A percentile compares a stretch with the other conserved stretches of the same genome.
These are phyloP conservation scores for Acrobasis repandana DNA, from an alignment of 2,888 invertebrate genomes.

Conservation along the genomic window DNA sequence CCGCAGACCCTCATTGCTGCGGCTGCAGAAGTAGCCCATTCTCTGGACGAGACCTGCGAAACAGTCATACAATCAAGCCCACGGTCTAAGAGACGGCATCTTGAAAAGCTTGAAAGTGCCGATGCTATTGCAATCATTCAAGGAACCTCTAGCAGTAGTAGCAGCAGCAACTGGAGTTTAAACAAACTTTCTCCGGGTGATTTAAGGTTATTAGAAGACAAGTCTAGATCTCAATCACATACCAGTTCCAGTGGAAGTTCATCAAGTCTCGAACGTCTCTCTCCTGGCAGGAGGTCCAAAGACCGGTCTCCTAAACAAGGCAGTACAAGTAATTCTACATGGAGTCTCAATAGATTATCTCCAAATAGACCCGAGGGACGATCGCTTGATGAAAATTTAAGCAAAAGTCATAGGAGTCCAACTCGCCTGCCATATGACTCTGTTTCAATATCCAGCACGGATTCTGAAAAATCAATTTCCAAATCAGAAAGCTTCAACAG, in stretches of 20 bases:
- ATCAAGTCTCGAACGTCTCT: slow-evolving; percentile 75
- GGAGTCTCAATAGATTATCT: slow-evolving; percentile 77
- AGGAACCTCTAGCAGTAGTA: slow-evolving; percentile 77
- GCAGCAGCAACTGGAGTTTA: slow-evolving; percentile 80
- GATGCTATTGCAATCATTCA: slow-evolving; percentile 75
- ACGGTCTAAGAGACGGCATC: slow-evolving; percentile 74
- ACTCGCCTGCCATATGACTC: slow-evolving; percentile 76
- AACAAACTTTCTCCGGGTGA: slow-evolving; percentile 79
- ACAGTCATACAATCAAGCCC: slow-evolving; percentile 86
- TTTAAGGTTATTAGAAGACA: slow-evolving; percentile 73
- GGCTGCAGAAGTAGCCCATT: slow-evolving; percentile 85
- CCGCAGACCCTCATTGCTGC: slow-evolving; percentile 84
- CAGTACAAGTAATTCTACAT: slow-evolving; percentile 77
- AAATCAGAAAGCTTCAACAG: slow-evolving; percentile 80
- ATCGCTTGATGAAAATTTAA: slow-evolving; percentile 73
- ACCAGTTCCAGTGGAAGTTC: slow-evolving; percentile 80
- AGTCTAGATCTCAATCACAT: slow-evolving; percentile 74
- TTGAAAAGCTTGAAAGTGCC: slow-evolving; percentile 76
- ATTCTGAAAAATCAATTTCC: slow-evolving; percentile 78
- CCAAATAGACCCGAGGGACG: slow-evolving; percentile 77
- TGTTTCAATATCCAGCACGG: slow-evolving; percentile 76
- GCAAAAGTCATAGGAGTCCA: slow-evolving; percentile 74
- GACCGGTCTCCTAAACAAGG: slow-evolving; percentile 78
- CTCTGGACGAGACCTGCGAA: slow-evolving; percentile 87
- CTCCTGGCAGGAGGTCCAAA: slow-evolving; percentile 76